Base-by-base conservation (phyloP, 2,797 vertebrate genomes). In the Yasuhikotakia modesta region DNA sequence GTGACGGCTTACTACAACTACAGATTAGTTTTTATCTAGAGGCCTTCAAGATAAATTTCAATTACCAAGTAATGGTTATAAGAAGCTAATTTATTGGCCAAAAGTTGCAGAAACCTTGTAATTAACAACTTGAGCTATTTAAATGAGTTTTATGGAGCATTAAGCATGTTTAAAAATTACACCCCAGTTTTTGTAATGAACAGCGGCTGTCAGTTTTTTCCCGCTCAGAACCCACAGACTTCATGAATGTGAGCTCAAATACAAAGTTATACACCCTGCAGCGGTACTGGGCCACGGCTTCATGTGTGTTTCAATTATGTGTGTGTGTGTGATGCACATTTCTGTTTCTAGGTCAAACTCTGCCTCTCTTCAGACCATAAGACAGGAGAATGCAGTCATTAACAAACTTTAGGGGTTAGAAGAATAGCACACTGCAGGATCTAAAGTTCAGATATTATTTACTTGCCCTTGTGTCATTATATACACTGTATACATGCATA, bases 291-390 rank as follows among this genome's bases (percentile, higher is more conserved):
- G 65, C 66, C 66, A 52, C 19, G 24, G 19, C 75, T 52, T 77
- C 68, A 63, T 70, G 66, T 61, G 75, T 63, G 55, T 69, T 77
- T 66, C 75, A 77, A 77, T 77, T 77, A 77, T 14, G 27, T 50
- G 7, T 8, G 35, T 52, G 43, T 39, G 35, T 64, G 21, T 70
- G 19, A 27, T 43, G 8, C n/a, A 27, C 50, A 21, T 39, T 39
- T 10, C 12, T 55, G 55, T 70, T 77, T 77, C 45, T 63, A 52
- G 75, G 75, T 70, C 66, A 77, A 77, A 52, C 48, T 61, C 5
- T 21, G 22, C 24, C 24, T 35, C 55, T 24, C 30, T 68, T 69
- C 27, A 76, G 53, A 60, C 24, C 53, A 24, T 17, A 52, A 21
- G 19, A 69, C 58, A 32, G 30, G n/a, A 35, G 2, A 76, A 45